Percentiles rank a stretch among this genome's conserved stretches.
Evolutionary conservation across 2,113 vertebrate genomes (phyloP).

Genomic region (Ptyas mucosa): DNA sequence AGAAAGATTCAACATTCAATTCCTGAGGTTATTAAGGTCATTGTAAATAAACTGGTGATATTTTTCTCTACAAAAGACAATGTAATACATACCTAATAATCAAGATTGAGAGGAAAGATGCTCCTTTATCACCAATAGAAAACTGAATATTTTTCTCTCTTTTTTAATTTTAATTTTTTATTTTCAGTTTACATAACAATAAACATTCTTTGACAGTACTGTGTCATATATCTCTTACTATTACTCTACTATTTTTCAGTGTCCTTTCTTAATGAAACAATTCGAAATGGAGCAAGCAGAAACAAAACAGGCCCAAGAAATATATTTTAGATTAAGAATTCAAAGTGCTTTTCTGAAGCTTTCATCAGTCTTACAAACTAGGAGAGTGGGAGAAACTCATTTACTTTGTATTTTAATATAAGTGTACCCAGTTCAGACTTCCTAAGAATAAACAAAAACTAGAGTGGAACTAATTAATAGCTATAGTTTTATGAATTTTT

Average conservation of each 20-base stretch:
- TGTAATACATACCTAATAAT: not conserved
- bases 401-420: not conserved
- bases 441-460: not conserved
- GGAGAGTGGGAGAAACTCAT: not conserved
- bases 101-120: not conserved
- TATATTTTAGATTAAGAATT: not conserved
- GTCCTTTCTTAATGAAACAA: not conserved
- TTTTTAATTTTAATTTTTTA: too few relatives aligned
- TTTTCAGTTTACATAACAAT: too few relatives aligned
- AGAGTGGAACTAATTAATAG: not conserved
- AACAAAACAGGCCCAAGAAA: not conserved
- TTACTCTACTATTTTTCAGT: not conserved
- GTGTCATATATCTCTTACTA: too few relatives aligned
- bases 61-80: not conserved
- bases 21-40: not conserved
- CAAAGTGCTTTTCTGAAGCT: not conserved
- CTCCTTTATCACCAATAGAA: not conserved
- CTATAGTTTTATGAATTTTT: not conserved
- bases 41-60: not conserved
- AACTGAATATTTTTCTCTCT: not conserved
- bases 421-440: not conserved
- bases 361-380: not conserved
- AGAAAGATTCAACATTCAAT: not conserved
- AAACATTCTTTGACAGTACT: too few relatives aligned
- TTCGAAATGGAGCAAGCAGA: not conserved